Base-by-base conservation (phyloP, 2,113 vertebrate genomes). In the Pholis gunnellus region DNA sequence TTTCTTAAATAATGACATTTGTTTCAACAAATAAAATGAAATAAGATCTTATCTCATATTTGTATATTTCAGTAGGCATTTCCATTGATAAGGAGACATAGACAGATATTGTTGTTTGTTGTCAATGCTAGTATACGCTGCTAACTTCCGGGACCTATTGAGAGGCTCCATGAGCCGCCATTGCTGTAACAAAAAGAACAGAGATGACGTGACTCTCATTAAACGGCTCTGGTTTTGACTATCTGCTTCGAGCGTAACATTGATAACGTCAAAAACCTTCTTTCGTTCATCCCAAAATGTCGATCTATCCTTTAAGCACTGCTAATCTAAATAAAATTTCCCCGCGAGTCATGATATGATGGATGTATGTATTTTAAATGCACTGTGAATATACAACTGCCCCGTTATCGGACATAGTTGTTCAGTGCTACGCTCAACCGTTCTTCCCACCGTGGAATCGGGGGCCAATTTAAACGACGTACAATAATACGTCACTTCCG, bases 401-500 rank as follows among this genome's bases (percentile, higher is more conserved):
- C 14, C 18, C 48, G 22, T 52, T 52, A 2, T 42, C 9, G 9
- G 40, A 42, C 38, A 42, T 52, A 52, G 3, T 9, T 20, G 18
- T 22, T 52, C 9, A 9, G 7, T 52, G 27, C 25, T 27, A 29
- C 27, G 27, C 11, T 59, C 14, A 15, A 20, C 46, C 0, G 46
- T 50, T 50, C 17, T 50, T 50, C 11, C 54, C 9, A 56, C 22
- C 1, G 56, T 29, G 14, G 5, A 7, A 27, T 29, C 14, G 25
- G 56, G 56, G 56, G 5, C 11, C 5, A 27, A 15, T 59, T 59
- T 87, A 31, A 70, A 9, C 5, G 20, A 61, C 48, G 76, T 14
- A 66, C 73, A 60, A 0, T 9, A 7, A 9, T 5, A 66, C 81
- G 72, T 86, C 75, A 88, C 73, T 71, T 90, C 90, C 87, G 83